Conservation (phyloP, 2,797 vertebrate genomes). For the Alosa sapidissima region DNA sequence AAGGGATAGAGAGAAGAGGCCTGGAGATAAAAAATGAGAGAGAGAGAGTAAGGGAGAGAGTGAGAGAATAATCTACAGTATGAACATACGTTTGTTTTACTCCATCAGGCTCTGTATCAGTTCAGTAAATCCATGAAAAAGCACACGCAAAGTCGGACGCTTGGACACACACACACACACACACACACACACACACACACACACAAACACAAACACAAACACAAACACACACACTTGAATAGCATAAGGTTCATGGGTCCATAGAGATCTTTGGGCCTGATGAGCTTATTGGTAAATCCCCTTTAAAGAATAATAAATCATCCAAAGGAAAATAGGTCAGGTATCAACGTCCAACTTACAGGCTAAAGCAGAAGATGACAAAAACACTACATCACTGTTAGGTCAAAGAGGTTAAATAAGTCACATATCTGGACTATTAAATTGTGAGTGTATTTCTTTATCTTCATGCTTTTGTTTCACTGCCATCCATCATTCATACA, state of each 20-base stretch:
- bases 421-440: neutral
- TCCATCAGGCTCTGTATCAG: neutral
- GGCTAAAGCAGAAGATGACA: neutral
- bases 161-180: slow-evolving; percentile 35
- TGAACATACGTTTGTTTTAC: neutral
- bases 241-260: neutral
- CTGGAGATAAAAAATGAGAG: neutral
- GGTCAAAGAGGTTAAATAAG: neutral
- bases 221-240: neutral
- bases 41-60: neutral
- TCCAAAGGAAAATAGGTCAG: neutral
- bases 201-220: neutral
- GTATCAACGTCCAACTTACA: neutral
- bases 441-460: neutral
- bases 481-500: neutral
- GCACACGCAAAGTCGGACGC: slow-evolving; percentile 18
- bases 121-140: slow-evolving; percentile 39
- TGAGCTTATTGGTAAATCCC: slow-evolving; percentile 10
- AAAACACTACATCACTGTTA: neutral
- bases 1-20: neutral
- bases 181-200: slow-evolving; percentile 38
- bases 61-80: neutral
- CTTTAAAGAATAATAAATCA: neutral
- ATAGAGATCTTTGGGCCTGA: neutral
- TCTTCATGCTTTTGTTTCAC: neutral